These are phyloP conservation scores for Salmo trutta DNA, from an alignment of 2,797 vertebrate genomes.

Conservation along the genomic window DNA sequence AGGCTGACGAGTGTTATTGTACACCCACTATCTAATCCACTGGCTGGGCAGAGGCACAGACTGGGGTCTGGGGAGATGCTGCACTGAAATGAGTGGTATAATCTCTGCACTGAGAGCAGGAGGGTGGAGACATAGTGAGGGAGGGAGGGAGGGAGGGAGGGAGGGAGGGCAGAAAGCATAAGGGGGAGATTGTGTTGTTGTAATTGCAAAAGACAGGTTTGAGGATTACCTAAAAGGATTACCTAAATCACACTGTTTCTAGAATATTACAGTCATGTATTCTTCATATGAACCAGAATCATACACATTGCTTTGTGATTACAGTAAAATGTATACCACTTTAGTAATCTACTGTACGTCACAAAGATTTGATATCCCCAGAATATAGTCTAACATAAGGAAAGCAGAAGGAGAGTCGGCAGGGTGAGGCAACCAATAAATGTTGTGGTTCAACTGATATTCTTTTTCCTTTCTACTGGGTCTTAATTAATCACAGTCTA, in stretches of 20 bases:
- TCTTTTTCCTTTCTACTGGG: constrained; percentile 10
- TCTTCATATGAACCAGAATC: background rate
- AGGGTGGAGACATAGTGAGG: background rate
- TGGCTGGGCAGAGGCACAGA: too few species aligned
- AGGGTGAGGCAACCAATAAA: background rate
- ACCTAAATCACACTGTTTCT: background rate
- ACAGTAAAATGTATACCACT: background rate
- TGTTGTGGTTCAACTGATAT: constrained; percentile 19
- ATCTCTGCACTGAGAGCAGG: background rate
- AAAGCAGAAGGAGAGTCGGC: background rate
- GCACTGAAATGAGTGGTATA: background rate
- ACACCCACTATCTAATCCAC: too few species aligned
- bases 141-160: background rate
- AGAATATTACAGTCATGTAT: background rate
- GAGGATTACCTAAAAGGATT: background rate
- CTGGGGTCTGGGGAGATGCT: too few species aligned
- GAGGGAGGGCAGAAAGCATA: background rate
- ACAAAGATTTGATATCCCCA: background rate
- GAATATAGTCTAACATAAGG: background rate
- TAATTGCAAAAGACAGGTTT: background rate
- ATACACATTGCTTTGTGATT: background rate
- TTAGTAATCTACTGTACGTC: background rate
- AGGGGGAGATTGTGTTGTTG: background rate
- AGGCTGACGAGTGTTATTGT: too few species aligned
- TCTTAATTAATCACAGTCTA: constrained; percentile 28